phyloP scores from a whole-genome alignment of 2,888 invertebrate genomes.

The Eulithis testata region DNA sequence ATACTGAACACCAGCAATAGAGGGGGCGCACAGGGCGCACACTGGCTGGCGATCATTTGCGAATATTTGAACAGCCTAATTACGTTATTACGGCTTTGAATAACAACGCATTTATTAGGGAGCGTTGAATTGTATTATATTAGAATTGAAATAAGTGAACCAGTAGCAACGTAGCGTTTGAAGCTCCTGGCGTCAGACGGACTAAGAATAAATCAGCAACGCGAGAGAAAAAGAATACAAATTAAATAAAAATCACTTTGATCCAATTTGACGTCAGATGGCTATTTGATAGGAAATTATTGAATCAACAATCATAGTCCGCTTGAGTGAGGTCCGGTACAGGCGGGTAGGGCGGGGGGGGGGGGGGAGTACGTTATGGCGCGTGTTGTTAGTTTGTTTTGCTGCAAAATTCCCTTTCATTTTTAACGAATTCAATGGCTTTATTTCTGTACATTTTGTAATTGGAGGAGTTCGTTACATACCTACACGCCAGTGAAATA shows the following conservation, averaged over 20 bases:
- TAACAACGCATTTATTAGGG: slow-evolving; percentile 21
- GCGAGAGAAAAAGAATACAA: no score
- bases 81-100: slow-evolving; percentile 34
- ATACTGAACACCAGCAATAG: not conserved
- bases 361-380: not conserved
- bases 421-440: no score
- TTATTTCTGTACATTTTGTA: no score
- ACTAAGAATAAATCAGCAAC: no score
- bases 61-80: slow-evolving; percentile 35
- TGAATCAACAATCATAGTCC: not conserved
- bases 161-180: no score
- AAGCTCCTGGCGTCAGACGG: no score
- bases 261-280: no score
- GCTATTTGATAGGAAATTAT: no score
- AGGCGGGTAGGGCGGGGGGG: not conserved
- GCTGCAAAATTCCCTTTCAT: no score
- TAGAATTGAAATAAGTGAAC: not conserved
- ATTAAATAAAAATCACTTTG: no score
- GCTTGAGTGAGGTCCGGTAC: not conserved
- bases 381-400: slow-evolving; percentile 1
- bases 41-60: slow-evolving; percentile 28
- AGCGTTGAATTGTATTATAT: not conserved
- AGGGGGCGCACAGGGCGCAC: slow-evolving; percentile 7
- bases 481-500: no score
- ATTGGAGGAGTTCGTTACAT: no score